A percentile compares a stretch with the other conserved stretches of the same genome.
These are phyloP conservation scores for Perithous albicinctus DNA, from an alignment of 2,888 invertebrate species.

Conservation along the genomic window DNA sequence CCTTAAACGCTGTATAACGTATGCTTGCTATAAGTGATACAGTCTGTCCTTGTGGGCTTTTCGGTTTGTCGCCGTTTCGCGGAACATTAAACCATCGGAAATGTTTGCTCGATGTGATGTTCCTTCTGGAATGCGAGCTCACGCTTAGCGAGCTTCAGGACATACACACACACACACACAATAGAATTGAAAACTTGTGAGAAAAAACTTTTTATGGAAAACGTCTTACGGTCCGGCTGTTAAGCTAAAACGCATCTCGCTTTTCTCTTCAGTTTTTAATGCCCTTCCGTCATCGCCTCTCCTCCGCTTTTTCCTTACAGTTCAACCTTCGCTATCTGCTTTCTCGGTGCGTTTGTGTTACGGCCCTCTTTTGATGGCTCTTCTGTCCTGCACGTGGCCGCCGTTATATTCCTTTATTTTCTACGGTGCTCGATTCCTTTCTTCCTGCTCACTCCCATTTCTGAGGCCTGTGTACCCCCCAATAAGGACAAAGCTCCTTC, in stretches of 20 bases:
- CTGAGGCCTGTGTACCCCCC: not conserved
- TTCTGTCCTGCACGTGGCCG: slow-evolving; percentile 22
- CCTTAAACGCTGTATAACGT: too few relatives aligned
- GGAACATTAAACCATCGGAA: slow-evolving; percentile 56
- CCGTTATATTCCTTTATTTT: slow-evolving; percentile 27
- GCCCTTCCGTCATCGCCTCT: slow-evolving; percentile 5
- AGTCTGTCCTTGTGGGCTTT: slow-evolving; percentile 16
- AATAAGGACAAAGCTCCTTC: not conserved
- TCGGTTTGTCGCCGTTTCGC: slow-evolving; percentile 34
- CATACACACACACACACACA: slow-evolving; percentile 38
- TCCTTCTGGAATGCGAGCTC: slow-evolving; percentile 27
- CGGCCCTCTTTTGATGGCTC: slow-evolving; percentile 36
- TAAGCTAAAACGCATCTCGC: slow-evolving; percentile 32
- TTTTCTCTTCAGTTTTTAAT: slow-evolving; percentile 40
- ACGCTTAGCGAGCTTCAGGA: not conserved
- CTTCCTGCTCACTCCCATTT: not conserved
- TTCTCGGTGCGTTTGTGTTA: slow-evolving; percentile 25
- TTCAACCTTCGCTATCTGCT: slow-evolving; percentile 21
- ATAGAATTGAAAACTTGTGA: slow-evolving; percentile 47
- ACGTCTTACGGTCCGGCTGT: slow-evolving; percentile 40
- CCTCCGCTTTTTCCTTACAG: not conserved
- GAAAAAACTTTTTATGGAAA: slow-evolving; percentile 58
- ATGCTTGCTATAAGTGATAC: not conserved
- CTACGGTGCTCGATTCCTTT: slow-evolving; percentile 7
- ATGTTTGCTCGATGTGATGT: slow-evolving; percentile 11